These are phyloP conservation scores for Cheilosia scutellata DNA, from an alignment of 2,888 invertebrate genomes.

Conservation along the genomic window DNA sequence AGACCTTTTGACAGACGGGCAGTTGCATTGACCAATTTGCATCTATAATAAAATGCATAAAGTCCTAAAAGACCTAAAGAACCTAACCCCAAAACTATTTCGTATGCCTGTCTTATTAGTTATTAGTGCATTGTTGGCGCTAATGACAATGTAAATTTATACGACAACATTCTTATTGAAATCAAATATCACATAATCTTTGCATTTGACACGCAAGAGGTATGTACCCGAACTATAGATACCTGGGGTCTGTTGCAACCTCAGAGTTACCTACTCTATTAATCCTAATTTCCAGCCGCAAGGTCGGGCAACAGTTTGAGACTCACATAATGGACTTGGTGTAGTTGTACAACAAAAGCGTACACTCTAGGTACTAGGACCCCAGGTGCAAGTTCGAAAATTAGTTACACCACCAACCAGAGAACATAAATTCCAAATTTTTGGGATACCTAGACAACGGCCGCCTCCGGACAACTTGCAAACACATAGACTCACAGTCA, in stretches of 20 bases:
- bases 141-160: too few species aligned
- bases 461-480: conserved; percentile 43
- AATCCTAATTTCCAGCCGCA: conserved; percentile 47
- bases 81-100: too few species aligned
- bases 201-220: conserved; percentile 4
- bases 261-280: conserved; percentile 37
- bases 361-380: conserved; percentile 41
- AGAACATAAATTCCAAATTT: conserved; percentile 59
- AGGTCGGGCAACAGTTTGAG: conserved; percentile 40
- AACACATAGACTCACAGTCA: conserved; percentile 10
- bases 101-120: too few species aligned
- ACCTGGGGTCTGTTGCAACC: conserved; percentile 37
- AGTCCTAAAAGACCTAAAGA: too few species aligned
- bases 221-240: conserved; percentile 33
- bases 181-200: neutral
- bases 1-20: too few species aligned
- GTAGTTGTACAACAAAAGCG: neutral
- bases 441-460: conserved; percentile 65
- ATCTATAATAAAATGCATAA: too few species aligned
- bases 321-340: conserved; percentile 14
- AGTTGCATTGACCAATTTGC: too few species aligned
- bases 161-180: too few species aligned
- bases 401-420: conserved; percentile 25
- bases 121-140: too few species aligned
- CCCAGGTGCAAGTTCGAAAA: conserved; percentile 60